Evolutionary conservation across 1,140 invertebrate species (phyloP).

Genomic region (Aphis craccivora): DNA sequence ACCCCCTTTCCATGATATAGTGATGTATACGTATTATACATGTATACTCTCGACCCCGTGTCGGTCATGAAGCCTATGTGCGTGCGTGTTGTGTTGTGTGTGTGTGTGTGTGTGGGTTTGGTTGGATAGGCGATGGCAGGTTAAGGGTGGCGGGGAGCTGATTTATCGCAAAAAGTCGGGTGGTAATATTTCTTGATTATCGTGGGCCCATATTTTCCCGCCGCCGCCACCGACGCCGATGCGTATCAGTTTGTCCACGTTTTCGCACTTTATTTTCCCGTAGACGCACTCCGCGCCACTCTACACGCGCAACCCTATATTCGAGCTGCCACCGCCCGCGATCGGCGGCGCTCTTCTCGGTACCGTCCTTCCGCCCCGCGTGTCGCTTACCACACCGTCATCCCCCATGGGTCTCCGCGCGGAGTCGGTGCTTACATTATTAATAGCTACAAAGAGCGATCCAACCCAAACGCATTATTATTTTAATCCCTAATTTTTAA

Average conservation of each 20-base stretch:
- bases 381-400: not conserved
- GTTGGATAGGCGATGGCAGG: not conserved
- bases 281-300: not conserved
- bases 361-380: not conserved
- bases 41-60: not conserved
- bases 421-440: not conserved
- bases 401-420: not conserved
- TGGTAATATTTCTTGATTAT: conserved; percentile 52
- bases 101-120: not conserved
- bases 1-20: not conserved
- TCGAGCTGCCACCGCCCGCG: too few species aligned
- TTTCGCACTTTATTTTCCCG: conserved; percentile 45
- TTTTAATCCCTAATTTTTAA: conserved; percentile 42
- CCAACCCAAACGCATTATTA: conserved; percentile 36
- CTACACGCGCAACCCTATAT: not conserved
- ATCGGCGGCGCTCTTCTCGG: not conserved
- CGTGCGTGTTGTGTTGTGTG: not conserved
- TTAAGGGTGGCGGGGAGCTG: not conserved
- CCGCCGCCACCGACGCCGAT: not conserved
- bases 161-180: conserved; percentile 52
- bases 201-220: conserved; percentile 29
- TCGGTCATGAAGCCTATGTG: not conserved
- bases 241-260: conserved; percentile 51
- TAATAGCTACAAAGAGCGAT: conserved; percentile 25
- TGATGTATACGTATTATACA: not conserved